These are phyloP conservation scores for Caenorhabditis sp. DNA, from an alignment of 2,888 invertebrate species.

Conservation along the genomic window DNA sequence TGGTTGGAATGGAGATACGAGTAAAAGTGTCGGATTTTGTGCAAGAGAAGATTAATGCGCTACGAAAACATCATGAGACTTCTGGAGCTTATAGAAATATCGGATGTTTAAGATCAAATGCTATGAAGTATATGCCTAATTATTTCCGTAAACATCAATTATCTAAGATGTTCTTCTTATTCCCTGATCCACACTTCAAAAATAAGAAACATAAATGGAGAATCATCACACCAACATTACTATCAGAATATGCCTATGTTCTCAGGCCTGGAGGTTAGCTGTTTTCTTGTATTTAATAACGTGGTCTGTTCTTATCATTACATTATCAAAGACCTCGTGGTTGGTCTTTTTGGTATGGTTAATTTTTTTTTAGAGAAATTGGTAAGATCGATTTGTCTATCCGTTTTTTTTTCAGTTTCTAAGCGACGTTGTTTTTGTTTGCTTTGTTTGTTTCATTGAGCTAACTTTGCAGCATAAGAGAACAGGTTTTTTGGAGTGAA, in stretches of 20 bases:
- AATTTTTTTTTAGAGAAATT: background rate
- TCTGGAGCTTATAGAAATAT: slow-evolving; percentile 87
- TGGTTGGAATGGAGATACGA: slow-evolving; percentile 95
- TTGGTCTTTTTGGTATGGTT: background rate
- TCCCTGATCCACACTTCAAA: slow-evolving; percentile 99
- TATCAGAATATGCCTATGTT: slow-evolving; percentile 97
- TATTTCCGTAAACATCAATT: slow-evolving; percentile 90
- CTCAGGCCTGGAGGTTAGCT: slow-evolving; percentile 78
- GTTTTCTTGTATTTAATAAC: background rate
- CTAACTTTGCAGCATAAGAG: too few relatives aligned
- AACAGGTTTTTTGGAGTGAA: too few relatives aligned
- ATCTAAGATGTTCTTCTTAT: slow-evolving; percentile 88
- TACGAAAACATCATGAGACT: slow-evolving; percentile 75
- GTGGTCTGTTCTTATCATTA: background rate
- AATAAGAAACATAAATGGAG: slow-evolving; percentile 87
- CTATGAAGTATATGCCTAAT: slow-evolving; percentile 99
- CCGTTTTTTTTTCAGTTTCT: background rate
- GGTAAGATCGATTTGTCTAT: too few relatives aligned
- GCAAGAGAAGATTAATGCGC: slow-evolving; percentile 88
- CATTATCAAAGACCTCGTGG: background rate
- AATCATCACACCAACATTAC: slow-evolving; percentile 88
- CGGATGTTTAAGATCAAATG: slow-evolving; percentile 88
- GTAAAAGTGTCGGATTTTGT: slow-evolving; percentile 94
- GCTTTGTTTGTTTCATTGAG: background rate
- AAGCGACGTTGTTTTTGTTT: background rate